Evolutionary conservation across 2,888 invertebrate species (phyloP), one percentile per base, ranked within the genome.

Genomic region (Mallateleia sp.): DNA sequence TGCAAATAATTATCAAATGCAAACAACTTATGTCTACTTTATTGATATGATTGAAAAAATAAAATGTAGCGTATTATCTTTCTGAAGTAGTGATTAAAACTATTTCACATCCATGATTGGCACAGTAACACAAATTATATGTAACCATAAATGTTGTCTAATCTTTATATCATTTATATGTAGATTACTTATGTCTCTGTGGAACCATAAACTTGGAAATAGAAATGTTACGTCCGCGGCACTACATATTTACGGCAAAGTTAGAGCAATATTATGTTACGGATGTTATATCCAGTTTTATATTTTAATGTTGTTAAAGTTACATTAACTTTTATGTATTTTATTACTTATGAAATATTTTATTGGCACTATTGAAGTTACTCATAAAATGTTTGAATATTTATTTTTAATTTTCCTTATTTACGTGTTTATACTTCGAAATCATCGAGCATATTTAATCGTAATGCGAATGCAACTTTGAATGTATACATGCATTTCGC

Each of bases 131-230:
- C 28, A 5, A 54, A 25, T 50, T 18, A 50, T 18, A 50, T 50
- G 15, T 50, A 18, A 50, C 50, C 52, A 52, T 52, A 22, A 52
- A 52, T 52, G 24, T 22, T 52, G 52, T 24, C 11, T 24, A 52
- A 52, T 52, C 52, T 52, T 52, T 52, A 52, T 22, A 52, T 24
- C 52, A 52, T 24, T 52, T 52, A 52, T 22, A 52, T 52, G 24
- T 22, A 52, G 24, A 52, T 52, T 52, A 52, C 22, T 24, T 52
- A 52, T 52, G 52, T 54, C 52, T 54, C 52, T 4, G 52, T 54
- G 15, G 52, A 24, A 24, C 52, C 24, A 25, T 54, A 54, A 54
- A 54, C 14, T 54, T 22, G 52, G 24, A 54, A 54, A 54, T 54
- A 54, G 52, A 54, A 54, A 54, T 54, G 52, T 54, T 25, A 18